Evolutionary conservation across 2,113 vertebrate genomes (phyloP).

Genomic region (Pluvialis apricaria): DNA sequence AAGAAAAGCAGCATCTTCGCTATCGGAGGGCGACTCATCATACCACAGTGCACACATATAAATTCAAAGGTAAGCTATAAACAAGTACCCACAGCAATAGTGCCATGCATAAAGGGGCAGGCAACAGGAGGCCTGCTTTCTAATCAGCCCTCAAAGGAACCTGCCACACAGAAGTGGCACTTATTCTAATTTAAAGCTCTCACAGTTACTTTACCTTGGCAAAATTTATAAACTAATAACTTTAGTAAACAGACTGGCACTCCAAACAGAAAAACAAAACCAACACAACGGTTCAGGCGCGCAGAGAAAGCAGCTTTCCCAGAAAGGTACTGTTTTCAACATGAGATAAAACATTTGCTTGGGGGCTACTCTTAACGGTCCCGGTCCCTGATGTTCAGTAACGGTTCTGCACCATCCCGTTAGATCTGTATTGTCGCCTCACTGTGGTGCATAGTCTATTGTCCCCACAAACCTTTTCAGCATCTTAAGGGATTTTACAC

Average conservation of each 20-base stretch:
- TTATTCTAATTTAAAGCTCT: constrained; percentile 83
- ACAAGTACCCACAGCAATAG: constrained; percentile 64
- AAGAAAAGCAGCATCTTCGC: neutral
- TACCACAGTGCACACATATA: neutral
- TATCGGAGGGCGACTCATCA: constrained; percentile 51
- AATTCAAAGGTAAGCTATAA: constrained; percentile 72
- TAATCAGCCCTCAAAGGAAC: constrained; percentile 81
- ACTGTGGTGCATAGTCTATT: neutral
- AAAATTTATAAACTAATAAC: constrained; percentile 80
- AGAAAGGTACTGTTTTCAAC: neutral
- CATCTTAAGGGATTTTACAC: neutral
- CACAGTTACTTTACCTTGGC: constrained; percentile 74
- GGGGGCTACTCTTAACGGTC: neutral
- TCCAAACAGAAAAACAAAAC: constrained; percentile 70
- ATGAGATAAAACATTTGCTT: constrained; percentile 3
- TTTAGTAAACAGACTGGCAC: constrained; percentile 72
- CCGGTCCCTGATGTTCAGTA: neutral
- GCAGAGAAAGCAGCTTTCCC: neutral
- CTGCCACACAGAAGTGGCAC: constrained; percentile 79
- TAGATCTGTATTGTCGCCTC: neutral
- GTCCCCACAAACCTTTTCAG: neutral
- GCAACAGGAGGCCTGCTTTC: constrained; percentile 72
- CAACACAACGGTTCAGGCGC: neutral
- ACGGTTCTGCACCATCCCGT: neutral
- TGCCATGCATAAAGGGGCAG: constrained; percentile 63